Evolutionary conservation across 2,888 invertebrate species (phyloP).

Genomic region (Graphium colonna): DNA sequence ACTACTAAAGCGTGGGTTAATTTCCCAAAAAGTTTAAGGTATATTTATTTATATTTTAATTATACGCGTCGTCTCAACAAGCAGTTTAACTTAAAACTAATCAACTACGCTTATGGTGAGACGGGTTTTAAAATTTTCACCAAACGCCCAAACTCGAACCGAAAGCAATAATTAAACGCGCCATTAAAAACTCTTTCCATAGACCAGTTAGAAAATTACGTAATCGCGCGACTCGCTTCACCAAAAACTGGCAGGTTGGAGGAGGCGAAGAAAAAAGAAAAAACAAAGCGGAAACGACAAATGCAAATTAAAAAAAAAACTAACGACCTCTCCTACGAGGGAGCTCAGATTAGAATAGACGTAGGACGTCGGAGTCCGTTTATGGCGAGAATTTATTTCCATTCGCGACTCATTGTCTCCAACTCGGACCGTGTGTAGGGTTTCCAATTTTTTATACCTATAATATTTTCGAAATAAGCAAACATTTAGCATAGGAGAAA

Average conservation of each 20-base stretch:
- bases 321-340: slow-evolving; percentile 15
- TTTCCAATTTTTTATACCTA: too few relatives aligned
- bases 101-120: background rate
- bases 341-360: slow-evolving; percentile 16
- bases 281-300: slow-evolving; percentile 13
- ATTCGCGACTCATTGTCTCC: slow-evolving; percentile 17
- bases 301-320: slow-evolving; percentile 8
- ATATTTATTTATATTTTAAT: too few relatives aligned
- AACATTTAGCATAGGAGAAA: too few relatives aligned
- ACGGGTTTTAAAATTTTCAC: slow-evolving; percentile 1
- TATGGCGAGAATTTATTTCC: slow-evolving; percentile 21
- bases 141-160: slow-evolving; percentile 2
- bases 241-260: slow-evolving; percentile 6
- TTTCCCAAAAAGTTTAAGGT: background rate
- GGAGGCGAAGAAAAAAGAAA: slow-evolving; percentile 2
- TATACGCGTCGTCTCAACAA: background rate
- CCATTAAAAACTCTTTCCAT: slow-evolving; percentile 8
- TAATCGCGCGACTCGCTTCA: slow-evolving; percentile 3
- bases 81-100: background rate
- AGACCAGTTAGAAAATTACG: slow-evolving; percentile 10
- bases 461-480: too few relatives aligned
- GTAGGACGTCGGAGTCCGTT: slow-evolving; percentile 17
- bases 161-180: background rate
- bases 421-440: background rate
- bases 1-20: background rate